A percentile compares a stretch with the other conserved stretches of the same genome.
These are phyloP conservation scores for Hypolimnas misippus DNA, from an alignment of 2,888 invertebrate species.

Conservation along the genomic window DNA sequence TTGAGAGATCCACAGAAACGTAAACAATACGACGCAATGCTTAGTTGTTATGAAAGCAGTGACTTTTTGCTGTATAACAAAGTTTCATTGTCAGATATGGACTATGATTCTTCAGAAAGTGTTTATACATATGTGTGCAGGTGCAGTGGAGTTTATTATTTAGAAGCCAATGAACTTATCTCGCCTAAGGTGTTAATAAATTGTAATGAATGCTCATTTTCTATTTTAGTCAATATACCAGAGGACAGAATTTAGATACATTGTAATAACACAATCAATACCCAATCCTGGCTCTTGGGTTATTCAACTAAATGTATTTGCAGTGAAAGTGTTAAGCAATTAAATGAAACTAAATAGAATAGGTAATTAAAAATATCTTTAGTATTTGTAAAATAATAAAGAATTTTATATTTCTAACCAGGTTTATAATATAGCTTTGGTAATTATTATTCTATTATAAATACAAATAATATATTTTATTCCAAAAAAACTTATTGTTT, in stretches of 20 bases:
- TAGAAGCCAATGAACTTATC: conserved; percentile 55
- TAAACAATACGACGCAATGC: conserved; percentile 86
- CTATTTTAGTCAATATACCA: conserved; percentile 80
- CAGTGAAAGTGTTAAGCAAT: too few species aligned
- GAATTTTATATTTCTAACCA: too few species aligned
- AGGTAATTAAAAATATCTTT: too few species aligned
- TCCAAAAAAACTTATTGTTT: too few species aligned
- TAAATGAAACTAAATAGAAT: too few species aligned
- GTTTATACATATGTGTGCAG: conserved; percentile 85
- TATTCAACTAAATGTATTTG: too few species aligned
- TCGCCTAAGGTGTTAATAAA: conserved; percentile 78
- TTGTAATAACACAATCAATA: too few species aligned
- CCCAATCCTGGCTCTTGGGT: too few species aligned
- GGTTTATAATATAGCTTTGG: too few species aligned
- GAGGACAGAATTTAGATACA: conserved; percentile 12
- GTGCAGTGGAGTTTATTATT: conserved; percentile 86
- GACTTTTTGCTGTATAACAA: conserved; percentile 85
- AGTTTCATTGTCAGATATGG: conserved; percentile 78
- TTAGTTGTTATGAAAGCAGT: conserved; percentile 83
- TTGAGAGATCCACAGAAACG: conserved; percentile 85
- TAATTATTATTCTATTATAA: too few species aligned
- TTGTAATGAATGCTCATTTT: conserved; percentile 90
- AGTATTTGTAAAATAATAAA: too few species aligned
- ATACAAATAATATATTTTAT: too few species aligned
- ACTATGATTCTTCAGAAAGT: conserved; percentile 59